Conservation (phyloP, 2,113 vertebrate species). For the Mugil cephalus region DNA sequence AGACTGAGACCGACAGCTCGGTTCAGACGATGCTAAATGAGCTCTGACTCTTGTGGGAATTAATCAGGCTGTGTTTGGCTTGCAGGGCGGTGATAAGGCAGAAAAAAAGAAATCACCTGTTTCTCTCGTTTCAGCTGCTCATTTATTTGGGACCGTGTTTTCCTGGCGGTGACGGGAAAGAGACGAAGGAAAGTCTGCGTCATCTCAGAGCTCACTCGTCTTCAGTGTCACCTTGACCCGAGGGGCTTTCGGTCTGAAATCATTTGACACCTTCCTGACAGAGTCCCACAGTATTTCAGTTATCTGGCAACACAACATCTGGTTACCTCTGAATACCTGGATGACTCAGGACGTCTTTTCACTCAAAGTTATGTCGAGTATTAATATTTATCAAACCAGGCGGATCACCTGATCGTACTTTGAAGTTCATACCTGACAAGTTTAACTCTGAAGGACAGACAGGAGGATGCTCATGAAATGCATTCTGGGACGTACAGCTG, state of each 20-base stretch:
- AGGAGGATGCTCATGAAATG: too few species aligned
- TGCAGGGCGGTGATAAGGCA: slow-evolving; percentile 32
- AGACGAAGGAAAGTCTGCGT: too few species aligned
- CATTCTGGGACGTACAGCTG: too few species aligned
- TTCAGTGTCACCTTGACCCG: neutral
- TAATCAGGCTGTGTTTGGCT: slow-evolving; percentile 31
- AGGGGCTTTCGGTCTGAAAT: neutral
- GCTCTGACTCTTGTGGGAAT: slow-evolving; percentile 31
- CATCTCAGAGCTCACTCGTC: too few species aligned
- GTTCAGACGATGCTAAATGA: slow-evolving; percentile 5
- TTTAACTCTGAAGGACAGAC: too few species aligned
- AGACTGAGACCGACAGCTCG: neutral
- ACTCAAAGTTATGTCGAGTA: too few species aligned
- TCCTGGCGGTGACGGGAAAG: too few species aligned
- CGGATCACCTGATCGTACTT: too few species aligned
- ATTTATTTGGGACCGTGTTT: too few species aligned
- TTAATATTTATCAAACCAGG: too few species aligned
- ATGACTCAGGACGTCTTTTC: neutral
- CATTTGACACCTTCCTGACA: slow-evolving; percentile 6
- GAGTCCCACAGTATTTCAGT: neutral
- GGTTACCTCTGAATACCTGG: neutral
- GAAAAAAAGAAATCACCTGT: slow-evolving; percentile 8
- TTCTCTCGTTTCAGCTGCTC: neutral
- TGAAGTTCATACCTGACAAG: too few species aligned
- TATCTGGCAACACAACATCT: neutral